phyloP scores from a whole-genome alignment of 2,797 vertebrate species.

The Cossypha heuglini region DNA sequence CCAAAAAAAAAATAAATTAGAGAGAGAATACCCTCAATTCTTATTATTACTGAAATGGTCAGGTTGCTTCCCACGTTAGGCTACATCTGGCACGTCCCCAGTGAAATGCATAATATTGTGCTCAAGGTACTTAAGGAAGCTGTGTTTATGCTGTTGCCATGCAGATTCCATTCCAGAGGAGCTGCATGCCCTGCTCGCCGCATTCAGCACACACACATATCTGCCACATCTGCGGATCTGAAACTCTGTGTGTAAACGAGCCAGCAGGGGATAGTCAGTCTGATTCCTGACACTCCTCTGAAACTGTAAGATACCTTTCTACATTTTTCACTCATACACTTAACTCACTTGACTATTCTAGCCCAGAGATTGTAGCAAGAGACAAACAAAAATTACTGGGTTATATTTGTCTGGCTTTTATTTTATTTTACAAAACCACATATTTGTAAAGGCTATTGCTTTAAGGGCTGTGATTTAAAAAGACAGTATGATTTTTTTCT shows the following conservation, averaged over 20 bases:
- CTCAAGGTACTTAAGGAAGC: neutral
- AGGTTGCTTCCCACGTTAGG: neutral
- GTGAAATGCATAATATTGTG: neutral
- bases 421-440: neutral
- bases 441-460: neutral
- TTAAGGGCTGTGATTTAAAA: neutral
- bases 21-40: neutral
- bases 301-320: neutral
- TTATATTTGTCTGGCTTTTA: neutral
- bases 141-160: neutral
- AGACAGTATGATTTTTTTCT: neutral
- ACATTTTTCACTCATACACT: neutral
- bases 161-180: neutral
- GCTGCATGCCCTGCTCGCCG: accelerated
- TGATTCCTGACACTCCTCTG: accelerated
- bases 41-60: neutral
- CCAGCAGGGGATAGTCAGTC: neutral
- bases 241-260: neutral
- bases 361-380: neutral
- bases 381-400: neutral
- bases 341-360: neutral
- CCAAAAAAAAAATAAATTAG: neutral
- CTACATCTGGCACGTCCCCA: neutral
- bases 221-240: neutral
- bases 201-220: neutral